phyloP scores from a whole-genome alignment of 2,888 invertebrate species.

The Epinotia brunnichana region DNA sequence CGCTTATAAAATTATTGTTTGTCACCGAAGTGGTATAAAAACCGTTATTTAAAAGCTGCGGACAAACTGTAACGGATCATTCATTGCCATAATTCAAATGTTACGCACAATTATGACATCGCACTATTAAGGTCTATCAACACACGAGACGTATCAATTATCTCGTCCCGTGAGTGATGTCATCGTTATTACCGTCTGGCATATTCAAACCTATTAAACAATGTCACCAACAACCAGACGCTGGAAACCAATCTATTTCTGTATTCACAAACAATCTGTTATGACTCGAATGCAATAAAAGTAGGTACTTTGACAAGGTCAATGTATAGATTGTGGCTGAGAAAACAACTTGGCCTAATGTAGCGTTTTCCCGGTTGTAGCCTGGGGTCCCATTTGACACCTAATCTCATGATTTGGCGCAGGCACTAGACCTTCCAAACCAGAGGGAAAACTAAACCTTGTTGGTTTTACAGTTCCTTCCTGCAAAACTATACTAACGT shows the following conservation, averaged over 20 bases:
- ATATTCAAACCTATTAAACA: conserved; percentile 19
- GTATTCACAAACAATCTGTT: conserved; percentile 6
- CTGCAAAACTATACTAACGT: too few relatives aligned
- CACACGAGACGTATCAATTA: conserved; percentile 32
- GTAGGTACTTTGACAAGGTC: neutral
- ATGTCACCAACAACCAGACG: conserved; percentile 11
- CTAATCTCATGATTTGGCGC: too few relatives aligned
- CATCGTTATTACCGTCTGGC: conserved; percentile 14
- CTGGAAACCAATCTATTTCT: conserved; percentile 22
- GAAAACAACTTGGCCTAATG: too few relatives aligned
- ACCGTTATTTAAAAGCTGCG: neutral
- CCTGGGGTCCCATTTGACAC: too few relatives aligned
- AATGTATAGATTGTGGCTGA: too few relatives aligned
- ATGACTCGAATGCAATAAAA: conserved; percentile 19
- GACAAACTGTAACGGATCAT: neutral
- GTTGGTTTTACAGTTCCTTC: too few relatives aligned
- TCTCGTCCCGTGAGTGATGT: conserved; percentile 26
- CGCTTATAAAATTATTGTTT: too few relatives aligned
- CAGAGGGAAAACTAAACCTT: too few relatives aligned
- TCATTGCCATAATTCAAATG: conserved; percentile 14
- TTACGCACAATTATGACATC: conserved; percentile 32
- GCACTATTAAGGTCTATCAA: conserved; percentile 35
- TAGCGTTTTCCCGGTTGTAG: too few relatives aligned
- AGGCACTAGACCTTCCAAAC: too few relatives aligned
- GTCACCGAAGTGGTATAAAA: too few relatives aligned